Evolutionary conservation across 2,797 vertebrate species (phyloP), one percentile per base, ranked within the genome.

Genomic region (Vultur gryphus): DNA sequence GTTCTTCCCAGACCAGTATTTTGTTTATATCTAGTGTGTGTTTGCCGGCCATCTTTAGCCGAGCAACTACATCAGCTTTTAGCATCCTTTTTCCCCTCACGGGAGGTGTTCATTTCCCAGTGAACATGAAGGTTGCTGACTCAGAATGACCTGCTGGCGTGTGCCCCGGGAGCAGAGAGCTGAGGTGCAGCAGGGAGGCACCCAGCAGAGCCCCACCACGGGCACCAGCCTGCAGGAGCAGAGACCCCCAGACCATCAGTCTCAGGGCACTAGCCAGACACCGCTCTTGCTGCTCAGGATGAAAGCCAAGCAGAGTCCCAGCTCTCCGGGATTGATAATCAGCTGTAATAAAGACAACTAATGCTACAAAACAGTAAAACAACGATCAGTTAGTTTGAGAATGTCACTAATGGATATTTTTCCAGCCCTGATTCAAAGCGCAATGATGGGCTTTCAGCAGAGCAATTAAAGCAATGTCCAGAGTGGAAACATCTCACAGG

Each of bases 61-160:
- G 9, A 57, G 67, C 57, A 92, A 33, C n/a, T 61, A 18, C 37
- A 31, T 3, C 1, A 2, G 21, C 41, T 82, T 92, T 80, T 48
- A 96, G 61, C 46, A 75, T 26, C 31, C 11, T 58, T 48, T 81
- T 77, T 86, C 26, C 31, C 73, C 31, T 51, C 67, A 35, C 5
- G 37, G 3, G 4, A 13, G 21, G 6, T 79, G 84, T 51, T 92
- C 54, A n/a, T 81, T 97, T 67, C 65, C 0, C 2, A 8, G 0
- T 69, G 95, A 91, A 89, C 15, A 18, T 98, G 88, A 81, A 61
- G 28, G 69, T 65, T 1, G 98, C 98, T 11, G 98, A 98, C 59
- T 99, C 96, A 98, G 98, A 26, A 98, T 98, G 69, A 96, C 39
- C 55, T 69, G 41, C 28, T 80, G 43, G 5, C 14, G 80, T 83